phyloP scores from a whole-genome alignment of 2,797 vertebrate species.

The Eulemur rubriventer region DNA sequence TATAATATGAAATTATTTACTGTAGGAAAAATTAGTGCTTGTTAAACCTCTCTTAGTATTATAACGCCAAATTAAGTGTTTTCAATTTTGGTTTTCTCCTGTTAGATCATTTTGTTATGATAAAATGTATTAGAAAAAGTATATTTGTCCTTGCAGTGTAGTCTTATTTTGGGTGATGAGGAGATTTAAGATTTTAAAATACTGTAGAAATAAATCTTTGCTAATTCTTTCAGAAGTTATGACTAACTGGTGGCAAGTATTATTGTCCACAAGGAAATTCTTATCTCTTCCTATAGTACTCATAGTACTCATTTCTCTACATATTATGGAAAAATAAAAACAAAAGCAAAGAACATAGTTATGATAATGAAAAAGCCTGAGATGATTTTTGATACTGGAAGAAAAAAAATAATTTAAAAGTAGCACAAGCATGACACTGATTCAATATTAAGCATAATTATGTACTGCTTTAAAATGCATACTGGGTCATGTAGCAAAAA shows the following conservation, averaged over 20 bases:
- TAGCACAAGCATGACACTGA: background rate
- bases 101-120: background rate
- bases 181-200: constrained; percentile 8
- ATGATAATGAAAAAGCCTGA: background rate
- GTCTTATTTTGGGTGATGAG: background rate
- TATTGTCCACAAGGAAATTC: background rate
- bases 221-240: background rate
- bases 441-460: constrained; percentile 29
- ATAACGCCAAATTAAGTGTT: background rate
- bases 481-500: background rate
- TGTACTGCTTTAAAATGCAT: background rate
- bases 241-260: background rate
- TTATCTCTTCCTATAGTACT: background rate
- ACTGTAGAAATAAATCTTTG: background rate
- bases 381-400: background rate
- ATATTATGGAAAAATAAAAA: background rate
- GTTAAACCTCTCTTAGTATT: background rate
- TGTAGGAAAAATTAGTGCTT: background rate
- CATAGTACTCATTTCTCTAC: background rate
- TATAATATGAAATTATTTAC: background rate
- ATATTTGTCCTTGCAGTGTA: background rate
- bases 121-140: too few relatives aligned
- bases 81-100: background rate
- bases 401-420: background rate
- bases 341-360: background rate